phyloP scores from a whole-genome alignment of 2,797 vertebrate species.

The Dermochelys coriacea region DNA sequence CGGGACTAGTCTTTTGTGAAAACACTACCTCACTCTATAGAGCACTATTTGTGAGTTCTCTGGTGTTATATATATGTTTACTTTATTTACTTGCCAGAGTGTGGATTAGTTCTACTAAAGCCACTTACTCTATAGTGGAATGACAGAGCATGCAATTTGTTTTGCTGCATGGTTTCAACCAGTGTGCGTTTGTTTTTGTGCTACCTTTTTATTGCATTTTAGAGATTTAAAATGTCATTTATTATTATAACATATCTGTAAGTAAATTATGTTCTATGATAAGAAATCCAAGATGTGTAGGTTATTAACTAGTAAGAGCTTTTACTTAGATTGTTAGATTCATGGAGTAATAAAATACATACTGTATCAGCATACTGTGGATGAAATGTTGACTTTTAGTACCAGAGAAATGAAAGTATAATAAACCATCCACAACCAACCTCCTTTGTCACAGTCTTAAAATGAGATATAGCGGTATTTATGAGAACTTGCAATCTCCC shows the following conservation, averaged over 20 bases:
- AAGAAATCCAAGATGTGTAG: constrained; percentile 59
- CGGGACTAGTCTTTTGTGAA: constrained; percentile 97
- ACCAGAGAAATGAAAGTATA: constrained; percentile 32
- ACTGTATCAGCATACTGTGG: not conserved
- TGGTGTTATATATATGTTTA: constrained; percentile 79
- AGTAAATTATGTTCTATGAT: constrained; percentile 54
- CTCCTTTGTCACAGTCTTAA: constrained; percentile 41
- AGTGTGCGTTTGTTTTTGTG: constrained; percentile 65
- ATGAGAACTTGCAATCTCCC: constrained; percentile 38
- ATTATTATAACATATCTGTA: constrained; percentile 62
- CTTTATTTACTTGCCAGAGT: constrained; percentile 74
- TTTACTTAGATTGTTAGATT: constrained; percentile 45
- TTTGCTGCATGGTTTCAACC: constrained; percentile 79
- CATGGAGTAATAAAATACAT: constrained; percentile 41
- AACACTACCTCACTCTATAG: constrained; percentile 96
- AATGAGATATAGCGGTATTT: constrained; percentile 48
- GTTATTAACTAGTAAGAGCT: constrained; percentile 20
- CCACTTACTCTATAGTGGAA: constrained; percentile 73
- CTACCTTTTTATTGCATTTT: constrained; percentile 70
- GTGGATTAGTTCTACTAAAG: constrained; percentile 78
- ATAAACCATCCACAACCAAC: not conserved
- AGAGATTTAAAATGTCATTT: constrained; percentile 71
- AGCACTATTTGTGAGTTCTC: constrained; percentile 95
- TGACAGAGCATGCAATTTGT: constrained; percentile 83
- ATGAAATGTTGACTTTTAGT: constrained; percentile 39